Evolutionary conservation across 2,113 vertebrate genomes (phyloP).

Genomic region (Ctenodactylus gundi): DNA sequence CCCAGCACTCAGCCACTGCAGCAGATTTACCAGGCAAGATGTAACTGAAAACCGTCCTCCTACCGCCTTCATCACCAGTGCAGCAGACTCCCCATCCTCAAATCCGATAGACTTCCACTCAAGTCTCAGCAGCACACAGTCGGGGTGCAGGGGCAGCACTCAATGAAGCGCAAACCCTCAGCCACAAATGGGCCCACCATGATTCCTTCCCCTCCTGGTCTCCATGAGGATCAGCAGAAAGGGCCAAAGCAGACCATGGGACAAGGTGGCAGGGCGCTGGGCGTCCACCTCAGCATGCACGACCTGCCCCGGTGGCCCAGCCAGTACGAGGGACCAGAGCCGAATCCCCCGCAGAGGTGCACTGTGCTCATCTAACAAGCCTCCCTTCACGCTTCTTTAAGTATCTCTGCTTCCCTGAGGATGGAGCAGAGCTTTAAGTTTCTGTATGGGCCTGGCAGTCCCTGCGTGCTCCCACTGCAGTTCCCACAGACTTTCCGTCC

Average conservation of each 20-base stretch:
- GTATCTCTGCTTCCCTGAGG: neutral
- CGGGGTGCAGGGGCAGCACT: neutral
- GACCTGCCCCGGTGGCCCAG: too few relatives aligned
- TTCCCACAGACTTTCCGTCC: neutral
- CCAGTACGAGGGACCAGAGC: neutral
- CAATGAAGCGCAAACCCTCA: neutral
- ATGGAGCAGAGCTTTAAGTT: neutral
- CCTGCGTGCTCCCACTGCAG: neutral
- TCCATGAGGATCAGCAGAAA: neutral
- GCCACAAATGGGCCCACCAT: neutral
- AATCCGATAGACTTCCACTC: neutral
- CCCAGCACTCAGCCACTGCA: neutral
- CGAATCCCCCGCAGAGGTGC: neutral
- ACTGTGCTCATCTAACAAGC: accelerated
- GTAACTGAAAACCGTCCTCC: neutral
- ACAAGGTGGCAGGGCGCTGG: neutral
- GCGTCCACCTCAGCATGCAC: neutral
- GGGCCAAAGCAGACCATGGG: too few relatives aligned
- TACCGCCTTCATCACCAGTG: neutral
- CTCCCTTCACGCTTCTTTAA: neutral
- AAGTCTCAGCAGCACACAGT: neutral
- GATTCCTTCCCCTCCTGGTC: neutral
- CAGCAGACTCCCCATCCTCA: neutral
- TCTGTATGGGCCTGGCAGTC: too few relatives aligned
- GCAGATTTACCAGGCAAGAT: neutral